Base-by-base conservation (phyloP, 2,797 vertebrate genomes). In the Oceanodroma leucorhoa region DNA sequence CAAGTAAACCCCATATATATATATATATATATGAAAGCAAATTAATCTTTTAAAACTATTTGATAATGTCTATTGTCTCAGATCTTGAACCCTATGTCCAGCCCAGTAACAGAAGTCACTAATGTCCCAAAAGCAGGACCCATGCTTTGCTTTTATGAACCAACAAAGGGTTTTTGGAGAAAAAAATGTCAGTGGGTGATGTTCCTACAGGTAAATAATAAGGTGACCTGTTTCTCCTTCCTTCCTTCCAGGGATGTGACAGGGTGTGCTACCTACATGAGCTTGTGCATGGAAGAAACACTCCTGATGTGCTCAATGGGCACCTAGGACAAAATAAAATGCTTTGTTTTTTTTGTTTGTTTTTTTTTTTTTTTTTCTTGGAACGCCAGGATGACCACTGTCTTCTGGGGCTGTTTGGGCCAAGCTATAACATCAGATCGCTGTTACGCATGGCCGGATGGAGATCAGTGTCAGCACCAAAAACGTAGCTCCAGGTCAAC, bases 401-500 rank as follows among this genome's bases (percentile, higher is more conserved):
- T 40, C 1, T 36, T 51, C 21, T 58, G 48, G 16, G 36, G 9
- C 29, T 76, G 4, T 89, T 21, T 60, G 22, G 24, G 21, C 18
- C 43, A 29, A 50, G 22, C 7, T 66, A 3, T 41, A 53, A 11
- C 3, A 14, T 2, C 13, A 0, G 3, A 2, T n/a, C 2, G 0
- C 22, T 70, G 5, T 41, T 76, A 11, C 12, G 27, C 10, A 9
- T 0, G 1, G 13, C 9, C 10, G 1, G 21, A 17, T 71, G 40
- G 50, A 76, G 8, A 36, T n/a, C 16, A 40, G 19, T 34, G 22
- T 11, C 13, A 64, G 48, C 34, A 41, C 9, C 19, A 6, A 30
- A 34, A 19, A 19, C 18, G 7, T 29, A 78, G 9, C 11, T 87
- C 14, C 7, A 57, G 22, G 19, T 21, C 48, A 46, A 12, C 3